These are phyloP conservation scores for Liparis tanakae DNA, from an alignment of 2,797 vertebrate species.

Conservation along the genomic window DNA sequence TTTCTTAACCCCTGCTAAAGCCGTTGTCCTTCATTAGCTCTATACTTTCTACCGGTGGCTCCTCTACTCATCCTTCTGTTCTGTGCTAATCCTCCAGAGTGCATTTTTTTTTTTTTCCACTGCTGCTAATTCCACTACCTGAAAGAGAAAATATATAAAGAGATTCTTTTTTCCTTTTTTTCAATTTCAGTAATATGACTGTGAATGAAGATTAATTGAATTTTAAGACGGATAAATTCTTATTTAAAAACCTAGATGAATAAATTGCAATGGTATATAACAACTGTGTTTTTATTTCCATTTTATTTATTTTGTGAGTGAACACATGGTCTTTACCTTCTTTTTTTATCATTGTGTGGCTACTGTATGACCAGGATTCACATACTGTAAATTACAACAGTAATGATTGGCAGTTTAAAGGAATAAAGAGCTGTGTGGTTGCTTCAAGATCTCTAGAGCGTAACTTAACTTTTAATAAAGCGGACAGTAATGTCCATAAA, in stretches of 20 bases:
- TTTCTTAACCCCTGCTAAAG: slow-evolving; percentile 43
- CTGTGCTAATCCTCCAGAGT: slow-evolving; percentile 63
- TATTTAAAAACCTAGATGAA: slow-evolving; percentile 84
- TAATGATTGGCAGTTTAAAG: slow-evolving; percentile 22
- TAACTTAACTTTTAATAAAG: slow-evolving; percentile 59
- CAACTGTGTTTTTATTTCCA: slow-evolving; percentile 59
- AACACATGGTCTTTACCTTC: slow-evolving; percentile 15
- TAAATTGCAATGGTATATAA: slow-evolving; percentile 78
- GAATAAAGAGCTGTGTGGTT: slow-evolving; percentile 37
- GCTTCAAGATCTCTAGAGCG: slow-evolving; percentile 42
- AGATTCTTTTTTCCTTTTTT: slow-evolving; percentile 66
- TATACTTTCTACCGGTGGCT: slow-evolving; percentile 39
- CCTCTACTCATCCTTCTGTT: slow-evolving; percentile 43
- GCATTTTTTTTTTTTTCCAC: slow-evolving; percentile 70
- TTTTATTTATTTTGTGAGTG: slow-evolving; percentile 38
- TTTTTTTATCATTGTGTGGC: slow-evolving; percentile 18
- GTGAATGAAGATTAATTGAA: slow-evolving; percentile 82
- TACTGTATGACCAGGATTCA: slow-evolving; percentile 27
- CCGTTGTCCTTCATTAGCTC: slow-evolving; percentile 58
- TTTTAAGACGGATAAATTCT: slow-evolving; percentile 81
- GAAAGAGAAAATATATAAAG: slow-evolving; percentile 79
- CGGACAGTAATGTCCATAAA: slow-evolving; percentile 34
- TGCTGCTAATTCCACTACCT: slow-evolving; percentile 82
- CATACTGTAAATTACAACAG: slow-evolving; percentile 39
- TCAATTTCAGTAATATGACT: slow-evolving; percentile 73